Evolutionary conservation across 2,888 invertebrate genomes (phyloP), one percentile per base, ranked within the genome.

Genomic region (Trachelus tabidus): DNA sequence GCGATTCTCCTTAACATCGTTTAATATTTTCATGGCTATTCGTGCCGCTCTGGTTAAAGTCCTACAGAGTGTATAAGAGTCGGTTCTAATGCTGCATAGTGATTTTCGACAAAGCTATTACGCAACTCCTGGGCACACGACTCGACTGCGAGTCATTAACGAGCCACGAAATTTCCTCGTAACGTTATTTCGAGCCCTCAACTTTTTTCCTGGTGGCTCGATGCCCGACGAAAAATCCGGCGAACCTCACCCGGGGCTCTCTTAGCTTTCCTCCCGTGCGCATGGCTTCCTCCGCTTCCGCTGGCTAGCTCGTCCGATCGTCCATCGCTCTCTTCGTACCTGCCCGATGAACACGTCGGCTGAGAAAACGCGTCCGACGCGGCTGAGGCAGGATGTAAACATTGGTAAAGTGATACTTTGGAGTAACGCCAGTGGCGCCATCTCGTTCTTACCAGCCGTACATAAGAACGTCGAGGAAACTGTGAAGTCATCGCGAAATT

Each of bases 181-280:
- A 71, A 71, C 71, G 71, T 34, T 71, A 71, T 71, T 71, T 71
- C 34, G 34, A 71, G 34, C 31, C 71, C 31, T 71, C 71, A 3
- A 1, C 6, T 23, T 71, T 0, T 34, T 71, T 9, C 33, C 71
- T 71, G 71, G 71, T 71, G 12, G 71, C 12, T 15, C 31, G 71
- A 15, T 69, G 71, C 71, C 71, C 71, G 71, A 23, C 4, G 15
- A 34, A 69, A 12, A 71, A 31, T 4, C 11, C 30, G 12, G 12
- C 30, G 33, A 69, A 12, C 69, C 69, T n/a, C 30, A 4, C 30
- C 23, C 71, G 71, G 71, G 56, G 23, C 56, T 56, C 23, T 23
- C 9, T 56, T 56, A 56, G 23, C 6, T 2, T 56, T 56, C 23
- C 23, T 56, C 9, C 0, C 56, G 9, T 23, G 4, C 6, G 6